Conservation (phyloP, 2,797 vertebrate species). For the Danio aesculapii region DNA sequence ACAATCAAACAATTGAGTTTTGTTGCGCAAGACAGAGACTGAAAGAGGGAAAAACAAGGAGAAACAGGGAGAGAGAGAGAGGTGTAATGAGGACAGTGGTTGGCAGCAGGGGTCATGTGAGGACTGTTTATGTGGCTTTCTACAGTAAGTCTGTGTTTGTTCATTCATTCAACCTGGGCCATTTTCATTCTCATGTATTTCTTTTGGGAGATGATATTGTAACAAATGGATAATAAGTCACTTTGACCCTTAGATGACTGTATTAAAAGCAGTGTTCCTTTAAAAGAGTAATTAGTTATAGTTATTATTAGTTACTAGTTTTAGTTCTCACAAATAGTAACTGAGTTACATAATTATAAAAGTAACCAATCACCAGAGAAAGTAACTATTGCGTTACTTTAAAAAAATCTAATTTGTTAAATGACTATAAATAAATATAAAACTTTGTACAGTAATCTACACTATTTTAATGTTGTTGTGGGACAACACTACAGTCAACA, state of each 20-base stretch:
- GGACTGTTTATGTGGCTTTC: conserved; percentile 63
- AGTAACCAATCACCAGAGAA: no score
- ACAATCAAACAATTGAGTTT: conserved; percentile 32
- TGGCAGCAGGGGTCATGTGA: conserved; percentile 61
- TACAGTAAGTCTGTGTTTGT: conserved; percentile 13
- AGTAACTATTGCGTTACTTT: no score
- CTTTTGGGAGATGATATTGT: conserved; percentile 32
- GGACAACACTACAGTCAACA: no score
- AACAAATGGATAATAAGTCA: background rate
- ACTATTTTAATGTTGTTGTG: no score
- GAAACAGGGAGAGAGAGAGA: conserved; percentile 36
- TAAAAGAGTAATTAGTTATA: no score
- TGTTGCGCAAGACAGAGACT: conserved; percentile 10
- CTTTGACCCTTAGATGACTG: background rate
- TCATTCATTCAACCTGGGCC: conserved; percentile 10
- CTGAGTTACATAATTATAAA: no score
- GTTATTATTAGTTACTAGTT: no score
- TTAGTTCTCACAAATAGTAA: no score
- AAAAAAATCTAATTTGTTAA: no score
- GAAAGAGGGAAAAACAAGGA: conserved; percentile 20
- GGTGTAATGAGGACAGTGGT: conserved; percentile 67
- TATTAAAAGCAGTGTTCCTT: no score
- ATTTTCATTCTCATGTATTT: conserved; percentile 36
- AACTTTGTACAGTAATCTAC: no score
- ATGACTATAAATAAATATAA: no score